phyloP scores from a whole-genome alignment of 2,888 invertebrate genomes.

The Mesochorus sp. region DNA sequence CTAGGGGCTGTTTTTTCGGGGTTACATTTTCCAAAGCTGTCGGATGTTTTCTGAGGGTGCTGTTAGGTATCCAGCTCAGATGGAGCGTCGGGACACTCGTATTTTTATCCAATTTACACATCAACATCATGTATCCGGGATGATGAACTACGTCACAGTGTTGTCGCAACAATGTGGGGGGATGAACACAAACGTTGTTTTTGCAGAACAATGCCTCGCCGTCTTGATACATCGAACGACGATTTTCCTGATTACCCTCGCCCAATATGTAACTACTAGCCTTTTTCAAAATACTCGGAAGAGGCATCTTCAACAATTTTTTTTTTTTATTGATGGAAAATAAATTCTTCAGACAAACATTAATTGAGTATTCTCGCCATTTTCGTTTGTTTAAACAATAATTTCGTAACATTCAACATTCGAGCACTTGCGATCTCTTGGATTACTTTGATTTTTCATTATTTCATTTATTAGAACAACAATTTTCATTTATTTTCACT shows the following conservation, averaged over 20 bases:
- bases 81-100: conserved; percentile 91
- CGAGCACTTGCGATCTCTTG: too few species aligned
- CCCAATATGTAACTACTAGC: conserved; percentile 92
- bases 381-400: too few species aligned
- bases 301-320: conserved; percentile 85
- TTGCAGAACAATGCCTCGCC: conserved; percentile 95
- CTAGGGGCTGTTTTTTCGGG: conserved; percentile 77
- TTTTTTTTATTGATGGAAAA: background rate
- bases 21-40: conserved; percentile 87
- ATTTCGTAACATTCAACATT: too few species aligned
- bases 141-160: conserved; percentile 94
- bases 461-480: too few species aligned
- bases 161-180: conserved; percentile 91
- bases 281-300: conserved; percentile 89
- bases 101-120: conserved; percentile 91
- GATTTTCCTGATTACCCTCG: conserved; percentile 85
- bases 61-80: conserved; percentile 97
- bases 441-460: too few species aligned
- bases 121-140: conserved; percentile 95
- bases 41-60: conserved; percentile 93
- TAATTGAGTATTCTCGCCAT: too few species aligned
- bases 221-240: conserved; percentile 86
- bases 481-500: background rate
- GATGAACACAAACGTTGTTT: conserved; percentile 99
- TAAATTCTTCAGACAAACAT: too few species aligned